Percentiles rank a stretch among this genome's conserved stretches.
Evolutionary conservation across 2,113 vertebrate genomes (phyloP).

Genomic region (Girardinichthys multiradiatus): DNA sequence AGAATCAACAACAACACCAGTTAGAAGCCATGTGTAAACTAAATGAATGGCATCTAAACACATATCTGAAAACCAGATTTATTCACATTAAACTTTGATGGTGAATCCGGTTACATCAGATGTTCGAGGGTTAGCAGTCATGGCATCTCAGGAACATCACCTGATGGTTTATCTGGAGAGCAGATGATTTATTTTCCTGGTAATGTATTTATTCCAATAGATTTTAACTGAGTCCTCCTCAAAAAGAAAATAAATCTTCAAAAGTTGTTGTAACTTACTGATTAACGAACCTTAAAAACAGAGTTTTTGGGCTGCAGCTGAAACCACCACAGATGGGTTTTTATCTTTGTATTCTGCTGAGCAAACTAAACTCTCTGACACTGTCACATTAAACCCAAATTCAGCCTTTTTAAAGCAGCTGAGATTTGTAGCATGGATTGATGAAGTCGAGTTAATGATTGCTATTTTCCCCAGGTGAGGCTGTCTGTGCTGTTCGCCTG

Average conservation of each 20-base stretch:
- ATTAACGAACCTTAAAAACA: neutral
- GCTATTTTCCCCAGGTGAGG: conserved; percentile 24
- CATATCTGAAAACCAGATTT: no score
- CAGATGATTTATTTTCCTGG: neutral
- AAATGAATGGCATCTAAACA: no score
- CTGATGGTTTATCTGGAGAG: neutral
- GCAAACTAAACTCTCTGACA: neutral
- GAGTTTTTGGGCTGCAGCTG: neutral
- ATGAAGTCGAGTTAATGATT: conserved; percentile 35
- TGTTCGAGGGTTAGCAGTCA: neutral
- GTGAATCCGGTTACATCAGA: no score
- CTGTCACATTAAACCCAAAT: conserved; percentile 8
- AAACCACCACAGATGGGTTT: neutral
- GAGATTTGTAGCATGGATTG: conserved; percentile 26
- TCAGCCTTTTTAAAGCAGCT: neutral
- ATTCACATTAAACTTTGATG: no score
- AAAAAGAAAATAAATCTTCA: no score
- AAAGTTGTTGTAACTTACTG: no score
- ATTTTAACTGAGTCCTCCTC: no score
- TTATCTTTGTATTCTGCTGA: conserved; percentile 1
- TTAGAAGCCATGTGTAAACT: no score
- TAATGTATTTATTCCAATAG: neutral
- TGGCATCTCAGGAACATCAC: no score
- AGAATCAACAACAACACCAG: no score
- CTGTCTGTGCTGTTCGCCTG: neutral